Evolutionary conservation across 2,797 vertebrate genomes (phyloP).

Genomic region (Pipistrellus nathusii): DNA sequence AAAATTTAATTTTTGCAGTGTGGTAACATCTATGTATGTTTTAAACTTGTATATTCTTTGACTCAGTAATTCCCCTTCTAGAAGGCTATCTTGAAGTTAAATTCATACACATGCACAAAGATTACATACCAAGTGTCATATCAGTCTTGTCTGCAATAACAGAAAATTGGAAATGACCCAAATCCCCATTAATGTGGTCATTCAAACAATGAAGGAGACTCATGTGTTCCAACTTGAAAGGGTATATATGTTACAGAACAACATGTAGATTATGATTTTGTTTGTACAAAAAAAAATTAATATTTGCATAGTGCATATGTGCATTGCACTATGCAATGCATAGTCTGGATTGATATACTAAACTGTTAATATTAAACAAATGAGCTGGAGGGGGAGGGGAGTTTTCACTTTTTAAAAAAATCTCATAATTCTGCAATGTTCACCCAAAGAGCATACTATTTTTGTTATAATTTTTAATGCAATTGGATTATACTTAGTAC

Average conservation of each 20-base stretch:
- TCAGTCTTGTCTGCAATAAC: neutral
- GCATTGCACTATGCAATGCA: neutral
- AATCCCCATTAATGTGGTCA: neutral
- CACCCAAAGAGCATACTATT: neutral
- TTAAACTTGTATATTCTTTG: constrained; percentile 17
- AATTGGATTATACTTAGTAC: neutral
- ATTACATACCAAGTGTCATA: neutral
- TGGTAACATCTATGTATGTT: neutral
- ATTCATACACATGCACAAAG: neutral
- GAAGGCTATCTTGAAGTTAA: constrained; percentile 5
- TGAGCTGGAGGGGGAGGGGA: neutral
- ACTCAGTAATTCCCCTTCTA: constrained; percentile 27
- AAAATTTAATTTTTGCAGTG: neutral
- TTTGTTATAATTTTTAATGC: neutral
- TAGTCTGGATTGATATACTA: neutral
- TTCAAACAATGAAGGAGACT: neutral
- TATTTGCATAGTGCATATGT: neutral
- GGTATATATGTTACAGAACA: neutral
- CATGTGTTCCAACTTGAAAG: neutral
- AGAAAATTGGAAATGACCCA: neutral
- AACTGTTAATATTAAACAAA: neutral
- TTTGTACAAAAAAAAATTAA: constrained; percentile 34
- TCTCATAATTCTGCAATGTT: neutral
- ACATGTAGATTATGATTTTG: neutral
- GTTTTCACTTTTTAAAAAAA: neutral